Conservation (phyloP, 64 coral and sea anemone species). For the Montipora sp. region DNA sequence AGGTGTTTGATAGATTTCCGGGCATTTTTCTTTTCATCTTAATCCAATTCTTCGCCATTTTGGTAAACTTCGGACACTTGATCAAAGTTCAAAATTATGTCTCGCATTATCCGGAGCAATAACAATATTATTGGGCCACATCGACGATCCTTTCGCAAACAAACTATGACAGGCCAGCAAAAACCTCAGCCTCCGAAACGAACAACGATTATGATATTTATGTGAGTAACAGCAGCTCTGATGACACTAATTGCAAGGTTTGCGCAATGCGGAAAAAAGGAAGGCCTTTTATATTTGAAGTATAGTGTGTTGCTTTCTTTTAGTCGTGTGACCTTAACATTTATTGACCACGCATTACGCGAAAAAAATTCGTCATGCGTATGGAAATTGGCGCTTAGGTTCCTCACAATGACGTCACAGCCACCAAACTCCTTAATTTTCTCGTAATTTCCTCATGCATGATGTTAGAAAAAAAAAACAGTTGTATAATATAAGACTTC, state of each 20-base stretch:
- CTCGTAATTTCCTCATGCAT: not conserved
- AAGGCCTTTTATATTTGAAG: not conserved
- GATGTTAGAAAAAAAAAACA: too few species aligned
- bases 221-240: not conserved
- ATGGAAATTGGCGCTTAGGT: not conserved
- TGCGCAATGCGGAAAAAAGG: not conserved
- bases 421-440: not conserved
- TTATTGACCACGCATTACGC: not conserved
- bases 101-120: not conserved
- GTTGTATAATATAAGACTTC: too few species aligned
- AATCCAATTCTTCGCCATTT: not conserved
- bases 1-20: not conserved
- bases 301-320: not conserved
- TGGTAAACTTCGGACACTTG: not conserved
- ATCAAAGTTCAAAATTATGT: constrained; percentile 27
- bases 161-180: not conserved
- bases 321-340: not conserved
- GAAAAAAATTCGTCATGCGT: not conserved
- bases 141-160: not conserved
- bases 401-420: not conserved
- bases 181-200: not conserved
- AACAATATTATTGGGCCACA: not conserved
- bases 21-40: not conserved
- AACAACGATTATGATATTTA: not conserved
- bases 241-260: not conserved